These are phyloP conservation scores for Trichacis sp. DNA, from an alignment of 2,888 invertebrate species.

Conservation along the genomic window DNA sequence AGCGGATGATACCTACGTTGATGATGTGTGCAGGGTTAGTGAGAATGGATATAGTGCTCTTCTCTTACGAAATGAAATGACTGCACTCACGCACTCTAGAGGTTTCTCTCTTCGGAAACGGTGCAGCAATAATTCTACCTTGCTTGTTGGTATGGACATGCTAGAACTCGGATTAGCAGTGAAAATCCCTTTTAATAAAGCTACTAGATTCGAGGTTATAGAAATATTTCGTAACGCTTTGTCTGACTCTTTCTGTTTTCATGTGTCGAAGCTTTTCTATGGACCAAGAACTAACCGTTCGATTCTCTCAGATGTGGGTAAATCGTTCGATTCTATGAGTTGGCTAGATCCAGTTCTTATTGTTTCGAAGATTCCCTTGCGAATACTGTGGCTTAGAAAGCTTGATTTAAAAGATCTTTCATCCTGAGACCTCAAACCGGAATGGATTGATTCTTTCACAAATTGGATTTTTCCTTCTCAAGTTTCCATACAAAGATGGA, in stretches of 20 bases:
- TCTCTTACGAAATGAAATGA: slow-evolving; percentile 11
- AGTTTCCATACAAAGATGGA: slow-evolving; percentile 19
- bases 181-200: slow-evolving; percentile 11
- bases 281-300: slow-evolving; percentile 3
- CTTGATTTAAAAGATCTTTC: slow-evolving; percentile 17
- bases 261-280: neutral
- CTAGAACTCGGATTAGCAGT: slow-evolving; percentile 10
- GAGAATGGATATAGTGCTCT: neutral
- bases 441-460: slow-evolving; percentile 8
- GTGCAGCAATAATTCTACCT: slow-evolving; percentile 12
- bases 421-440: neutral
- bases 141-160: slow-evolving; percentile 1
- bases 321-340: slow-evolving; percentile 7
- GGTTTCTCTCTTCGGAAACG: slow-evolving; percentile 14
- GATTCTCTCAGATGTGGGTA: neutral
- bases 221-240: neutral
- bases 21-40: slow-evolving; percentile 17
- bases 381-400: slow-evolving; percentile 9
- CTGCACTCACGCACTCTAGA: slow-evolving; percentile 2
- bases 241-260: neutral
- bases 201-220: slow-evolving; percentile 2
- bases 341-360: slow-evolving; percentile 11
- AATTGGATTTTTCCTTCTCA: neutral
- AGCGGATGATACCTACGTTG: no score
- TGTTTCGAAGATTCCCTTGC: slow-evolving; percentile 8